Percentiles rank a stretch among this genome's conserved stretches.
Evolutionary conservation across 2,888 invertebrate species (phyloP).

Genomic region (Orthosia gothica): DNA sequence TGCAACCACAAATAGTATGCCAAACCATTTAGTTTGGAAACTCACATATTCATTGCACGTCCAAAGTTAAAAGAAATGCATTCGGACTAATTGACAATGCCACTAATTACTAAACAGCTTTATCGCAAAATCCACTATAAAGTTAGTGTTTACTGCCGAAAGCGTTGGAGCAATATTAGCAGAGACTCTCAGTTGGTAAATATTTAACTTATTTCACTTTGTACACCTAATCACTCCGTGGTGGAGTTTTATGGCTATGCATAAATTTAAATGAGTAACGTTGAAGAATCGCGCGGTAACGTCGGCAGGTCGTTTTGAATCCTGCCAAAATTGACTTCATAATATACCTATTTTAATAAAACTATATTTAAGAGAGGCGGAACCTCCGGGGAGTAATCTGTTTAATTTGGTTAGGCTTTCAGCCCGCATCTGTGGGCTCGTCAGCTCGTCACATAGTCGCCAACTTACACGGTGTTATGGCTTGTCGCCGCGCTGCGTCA

Average conservation of each 20-base stretch:
- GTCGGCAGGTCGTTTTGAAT: slow-evolving; percentile 70
- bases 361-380: slow-evolving; percentile 73
- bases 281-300: slow-evolving; percentile 66
- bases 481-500: slow-evolving; percentile 32
- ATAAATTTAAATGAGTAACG: slow-evolving; percentile 76
- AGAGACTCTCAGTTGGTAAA: slow-evolving; percentile 34
- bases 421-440: slow-evolving; percentile 64
- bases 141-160: slow-evolving; percentile 21
- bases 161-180: slow-evolving; percentile 26
- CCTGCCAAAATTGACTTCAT: slow-evolving; percentile 75
- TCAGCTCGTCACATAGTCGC: slow-evolving; percentile 54
- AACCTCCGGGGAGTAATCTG: slow-evolving; percentile 73
- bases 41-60: background rate
- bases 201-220: slow-evolving; percentile 61
- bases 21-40: background rate
- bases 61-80: slow-evolving; percentile 9
- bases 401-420: slow-evolving; percentile 74
- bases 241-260: slow-evolving; percentile 71
- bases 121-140: background rate
- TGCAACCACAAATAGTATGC: background rate
- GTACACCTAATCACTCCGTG: slow-evolving; percentile 59
- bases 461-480: slow-evolving; percentile 41
- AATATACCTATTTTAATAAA: slow-evolving; percentile 79
- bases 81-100: background rate
- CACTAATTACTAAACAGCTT: slow-evolving; percentile 12